Evolutionary conservation across 2,888 invertebrate genomes (phyloP).

Genomic region (Andrena trimmerana): DNA sequence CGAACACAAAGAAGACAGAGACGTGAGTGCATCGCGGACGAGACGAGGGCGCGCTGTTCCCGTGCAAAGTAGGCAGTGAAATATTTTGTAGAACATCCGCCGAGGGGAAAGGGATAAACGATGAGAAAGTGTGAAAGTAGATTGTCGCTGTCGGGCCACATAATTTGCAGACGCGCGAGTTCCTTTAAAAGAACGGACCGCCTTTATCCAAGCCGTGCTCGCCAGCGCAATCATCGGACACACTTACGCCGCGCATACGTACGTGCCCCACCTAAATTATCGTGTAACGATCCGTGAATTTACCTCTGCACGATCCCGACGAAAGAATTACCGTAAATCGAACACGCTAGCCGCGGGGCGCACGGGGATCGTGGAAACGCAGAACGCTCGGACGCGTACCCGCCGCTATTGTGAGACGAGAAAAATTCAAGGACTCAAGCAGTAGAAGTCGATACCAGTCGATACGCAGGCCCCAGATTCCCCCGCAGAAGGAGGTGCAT

Average conservation of each 20-base stretch:
- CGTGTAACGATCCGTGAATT: conserved; percentile 52
- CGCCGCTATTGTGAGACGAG: neutral
- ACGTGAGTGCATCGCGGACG: neutral
- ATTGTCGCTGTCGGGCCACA: conserved; percentile 57
- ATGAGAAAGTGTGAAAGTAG: conserved; percentile 65
- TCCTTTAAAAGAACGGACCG: conserved; percentile 32
- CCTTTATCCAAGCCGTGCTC: conserved; percentile 37
- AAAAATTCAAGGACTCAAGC: neutral
- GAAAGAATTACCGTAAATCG: conserved; percentile 28
- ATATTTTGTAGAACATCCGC: conserved; percentile 29
- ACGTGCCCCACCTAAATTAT: conserved; percentile 48
- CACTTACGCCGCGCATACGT: conserved; percentile 21
- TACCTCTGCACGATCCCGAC: conserved; percentile 22
- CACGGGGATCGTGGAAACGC: neutral
- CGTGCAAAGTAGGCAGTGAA: conserved; percentile 21
- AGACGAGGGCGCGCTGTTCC: neutral
- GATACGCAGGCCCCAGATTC: neutral
- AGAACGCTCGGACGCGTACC: neutral
- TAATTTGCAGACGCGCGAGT: conserved; percentile 57
- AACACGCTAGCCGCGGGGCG: conserved; percentile 25
- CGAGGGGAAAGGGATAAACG: conserved; percentile 40
- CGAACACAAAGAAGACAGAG: conserved; percentile 38
- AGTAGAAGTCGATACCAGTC: neutral
- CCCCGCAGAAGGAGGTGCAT: conserved; percentile 27
- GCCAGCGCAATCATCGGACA: conserved; percentile 37